Evolutionary conservation across 2,888 invertebrate species (phyloP), one percentile per base, ranked within the genome.

Genomic region (Leptinotarsa juncta): DNA sequence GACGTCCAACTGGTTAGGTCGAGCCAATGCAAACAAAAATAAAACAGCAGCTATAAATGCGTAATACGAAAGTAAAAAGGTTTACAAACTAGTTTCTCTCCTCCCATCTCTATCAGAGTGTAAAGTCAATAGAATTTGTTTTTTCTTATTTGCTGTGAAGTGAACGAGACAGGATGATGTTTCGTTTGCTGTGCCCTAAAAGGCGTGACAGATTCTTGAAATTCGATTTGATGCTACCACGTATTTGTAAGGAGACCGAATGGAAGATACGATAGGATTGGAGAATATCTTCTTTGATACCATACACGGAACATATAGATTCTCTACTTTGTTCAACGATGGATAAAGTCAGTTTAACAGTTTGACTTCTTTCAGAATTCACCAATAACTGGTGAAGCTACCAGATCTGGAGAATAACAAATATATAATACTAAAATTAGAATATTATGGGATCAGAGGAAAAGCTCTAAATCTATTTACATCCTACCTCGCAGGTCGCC

Each of bases 41-140:
- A 67, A 49, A 60, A 57, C 57, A 65, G 42, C 66, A 48, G 26
- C 32, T 53, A 32, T 18, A 57, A 68, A 55, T 55, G 57, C 23
- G 57, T 68, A 68, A 48, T 32, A 68, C 23, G 68, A 57, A 68
- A 68, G 68, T 57, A 68, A 68, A 68, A 68, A 68, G 53, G 53
- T 26, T 32, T 20, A 16, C 15, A 68, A 68, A 68, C 68, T 68
- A 48, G 68, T 68, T 68, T 68, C n/a, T 32, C 62, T 62, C n/a
- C 16, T 62, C 32, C 16, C 7, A 42, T 62, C 42, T 42, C 42
- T 42, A 32, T 12, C 32, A 32, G n/a, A 32, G n/a, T 16, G 5
- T 62, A 62, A 62, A 62, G 62, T 62, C 62, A 62, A 62, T 32
- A 42, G 62, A 32, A 42, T 32, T 15, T 5, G 32, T 26, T n/a